Conservation (phyloP, 2,797 vertebrate genomes). For the Gastrophryne carolinensis region DNA sequence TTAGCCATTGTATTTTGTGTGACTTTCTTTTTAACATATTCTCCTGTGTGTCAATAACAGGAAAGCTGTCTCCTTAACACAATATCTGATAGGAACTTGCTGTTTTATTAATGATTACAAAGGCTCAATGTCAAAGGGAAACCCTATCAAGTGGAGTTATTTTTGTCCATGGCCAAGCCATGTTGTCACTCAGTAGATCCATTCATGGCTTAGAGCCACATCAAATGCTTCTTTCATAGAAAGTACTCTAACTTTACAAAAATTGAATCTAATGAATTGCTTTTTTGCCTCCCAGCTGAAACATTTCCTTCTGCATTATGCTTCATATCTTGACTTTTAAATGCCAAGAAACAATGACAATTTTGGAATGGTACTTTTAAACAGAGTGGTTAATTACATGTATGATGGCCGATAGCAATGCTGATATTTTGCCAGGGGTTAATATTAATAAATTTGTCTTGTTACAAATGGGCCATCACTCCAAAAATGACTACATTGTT, state of each 20-base stretch:
- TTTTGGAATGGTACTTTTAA: conserved; percentile 21
- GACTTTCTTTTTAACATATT: too few relatives aligned
- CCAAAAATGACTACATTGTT: too few relatives aligned
- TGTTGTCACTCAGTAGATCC: background rate
- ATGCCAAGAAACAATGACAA: conserved; percentile 28
- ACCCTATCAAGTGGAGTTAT: background rate
- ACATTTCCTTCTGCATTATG: conserved; percentile 23
- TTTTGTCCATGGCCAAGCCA: background rate
- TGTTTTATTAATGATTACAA: background rate
- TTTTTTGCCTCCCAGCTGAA: conserved; percentile 26
- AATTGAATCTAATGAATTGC: background rate
- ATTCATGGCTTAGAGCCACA: background rate
- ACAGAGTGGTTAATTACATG: conserved; percentile 15
- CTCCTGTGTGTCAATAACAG: background rate
- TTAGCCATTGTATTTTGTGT: too few relatives aligned
- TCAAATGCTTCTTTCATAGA: conserved; percentile 20
- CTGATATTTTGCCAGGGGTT: too few relatives aligned
- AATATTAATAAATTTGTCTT: too few relatives aligned
- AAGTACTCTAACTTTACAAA: background rate
- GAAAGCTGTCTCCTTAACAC: background rate
- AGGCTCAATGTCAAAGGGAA: background rate
- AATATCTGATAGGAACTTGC: background rate
- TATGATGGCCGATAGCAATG: background rate
- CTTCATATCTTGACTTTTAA: background rate
- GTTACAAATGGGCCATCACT: too few relatives aligned